Conservation (phyloP, 2,113 vertebrate genomes). For the Nymphicus hollandicus region DNA sequence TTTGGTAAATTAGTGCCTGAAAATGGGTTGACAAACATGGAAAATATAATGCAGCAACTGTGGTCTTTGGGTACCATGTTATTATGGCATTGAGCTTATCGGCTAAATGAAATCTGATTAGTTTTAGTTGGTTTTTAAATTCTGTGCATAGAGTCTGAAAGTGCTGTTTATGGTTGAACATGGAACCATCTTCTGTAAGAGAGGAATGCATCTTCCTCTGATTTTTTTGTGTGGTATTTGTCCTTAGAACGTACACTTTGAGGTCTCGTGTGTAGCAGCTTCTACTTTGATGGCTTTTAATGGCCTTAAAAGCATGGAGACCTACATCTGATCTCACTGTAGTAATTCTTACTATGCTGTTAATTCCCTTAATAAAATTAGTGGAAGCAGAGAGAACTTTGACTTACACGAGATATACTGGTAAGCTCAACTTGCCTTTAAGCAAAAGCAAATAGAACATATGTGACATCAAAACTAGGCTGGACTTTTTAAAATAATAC, state of each 20-base stretch:
- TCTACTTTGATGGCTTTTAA: not conserved
- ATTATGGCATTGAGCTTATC: not conserved
- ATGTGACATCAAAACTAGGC: not conserved
- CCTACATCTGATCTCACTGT: not conserved
- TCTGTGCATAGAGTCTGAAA: not conserved
- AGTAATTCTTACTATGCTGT: not conserved
- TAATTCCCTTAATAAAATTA: not conserved
- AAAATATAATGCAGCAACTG: not conserved
- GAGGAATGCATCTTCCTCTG: not conserved
- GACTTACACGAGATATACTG: not conserved
- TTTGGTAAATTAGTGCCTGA: constrained; percentile 29
- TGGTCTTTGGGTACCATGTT: not conserved
- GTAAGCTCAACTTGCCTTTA: not conserved
- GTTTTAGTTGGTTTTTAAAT: not conserved
- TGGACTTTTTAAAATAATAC: not conserved
- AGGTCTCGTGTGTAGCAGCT: not conserved
- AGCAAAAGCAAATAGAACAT: not conserved
- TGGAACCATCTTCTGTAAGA: not conserved
- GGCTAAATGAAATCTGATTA: not conserved
- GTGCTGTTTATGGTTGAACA: not conserved
- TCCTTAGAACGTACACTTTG: not conserved
- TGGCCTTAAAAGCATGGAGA: not conserved
- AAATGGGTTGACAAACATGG: not conserved
- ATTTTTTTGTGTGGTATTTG: not conserved
- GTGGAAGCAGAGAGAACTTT: not conserved